Evolutionary conservation across 1,140 invertebrate species (phyloP), one percentile per base, ranked within the genome.

Genomic region (Kradibia gibbosae): DNA sequence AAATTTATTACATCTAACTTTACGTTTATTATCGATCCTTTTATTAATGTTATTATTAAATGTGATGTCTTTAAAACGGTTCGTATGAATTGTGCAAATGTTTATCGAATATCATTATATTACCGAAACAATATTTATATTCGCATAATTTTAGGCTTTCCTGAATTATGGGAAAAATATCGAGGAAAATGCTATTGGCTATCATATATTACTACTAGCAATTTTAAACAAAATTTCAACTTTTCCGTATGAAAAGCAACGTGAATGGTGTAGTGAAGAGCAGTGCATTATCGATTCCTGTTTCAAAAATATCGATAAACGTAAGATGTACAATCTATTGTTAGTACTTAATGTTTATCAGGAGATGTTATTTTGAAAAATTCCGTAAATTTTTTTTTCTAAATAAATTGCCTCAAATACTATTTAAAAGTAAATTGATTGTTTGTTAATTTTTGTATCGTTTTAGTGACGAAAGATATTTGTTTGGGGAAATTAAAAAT

Each of bases 171-270:
- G 84, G 39, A 83, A 62, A 42, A 80, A 82, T 28, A 39, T 76
- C 1, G 22, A 80, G 10, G 36, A 81, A 34, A 67, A 88, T 36
- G 42, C 39, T 31, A 73, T 89, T 25, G 85, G 85, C 55, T 90
- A 89, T 50, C 85, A 89, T 83, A 83, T 90, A 55, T 71, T 89
- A 36, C 86, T 86, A 31, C 71, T 91, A 36, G 79, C 78, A 39
- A 81, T 90, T 17, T 83, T 90, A 34, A 89, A 86, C 55, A 86
- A 87, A 79, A 73, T 91, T 28, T 82, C 84, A 3, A 36, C n/a
- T 36, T 84, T 83, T n/a, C 60, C 85, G 2, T 84, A 84, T 39
- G 84, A 87, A 42, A 48, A 72, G 0, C 81, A 84, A 17, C 83
- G 60, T 31, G 79, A 82, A 31, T 89, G 89, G 89, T 84, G 83